A percentile compares a stretch with the other conserved stretches of the same genome.
These are phyloP conservation scores for Atherinomorus stipes DNA, from an alignment of 2,113 vertebrate species.

Conservation along the genomic window DNA sequence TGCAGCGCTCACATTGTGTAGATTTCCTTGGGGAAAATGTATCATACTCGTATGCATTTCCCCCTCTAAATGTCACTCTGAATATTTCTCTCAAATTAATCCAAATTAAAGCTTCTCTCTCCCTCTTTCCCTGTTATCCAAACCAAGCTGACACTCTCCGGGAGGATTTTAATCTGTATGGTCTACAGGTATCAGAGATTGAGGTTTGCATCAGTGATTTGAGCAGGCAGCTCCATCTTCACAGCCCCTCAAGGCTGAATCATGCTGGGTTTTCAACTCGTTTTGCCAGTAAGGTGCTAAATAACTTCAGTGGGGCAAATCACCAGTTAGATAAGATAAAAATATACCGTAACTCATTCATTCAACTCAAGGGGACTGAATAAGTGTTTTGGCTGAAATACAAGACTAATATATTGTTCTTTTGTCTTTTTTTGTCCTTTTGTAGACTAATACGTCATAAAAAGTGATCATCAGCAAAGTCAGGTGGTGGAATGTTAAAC, in stretches of 20 bases:
- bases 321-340: constrained; percentile 26
- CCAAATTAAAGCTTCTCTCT: no score
- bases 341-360: constrained; percentile 3
- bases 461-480: no score
- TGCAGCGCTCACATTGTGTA: not conserved
- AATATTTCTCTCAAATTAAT: not conserved
- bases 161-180: not conserved
- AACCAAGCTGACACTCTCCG: not conserved
- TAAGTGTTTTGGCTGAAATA: not conserved
- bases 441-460: no score
- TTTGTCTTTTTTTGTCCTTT: not conserved
- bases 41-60: not conserved
- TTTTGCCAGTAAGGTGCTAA: constrained; percentile 16
- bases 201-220: constrained; percentile 10
- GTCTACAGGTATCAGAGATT: not conserved
- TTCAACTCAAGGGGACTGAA: constrained; percentile 34
- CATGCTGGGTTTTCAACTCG: not conserved
- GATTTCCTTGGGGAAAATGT: not conserved
- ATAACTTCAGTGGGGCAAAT: constrained; percentile 27
- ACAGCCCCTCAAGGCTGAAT: constrained; percentile 23
- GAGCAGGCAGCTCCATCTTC: constrained; percentile 9
- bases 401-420: not conserved
- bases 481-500: no score
- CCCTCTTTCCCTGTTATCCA: no score
- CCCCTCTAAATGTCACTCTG: not conserved